phyloP scores from a whole-genome alignment of 2,797 vertebrate genomes.

The Hypotaenidia okinawae region DNA sequence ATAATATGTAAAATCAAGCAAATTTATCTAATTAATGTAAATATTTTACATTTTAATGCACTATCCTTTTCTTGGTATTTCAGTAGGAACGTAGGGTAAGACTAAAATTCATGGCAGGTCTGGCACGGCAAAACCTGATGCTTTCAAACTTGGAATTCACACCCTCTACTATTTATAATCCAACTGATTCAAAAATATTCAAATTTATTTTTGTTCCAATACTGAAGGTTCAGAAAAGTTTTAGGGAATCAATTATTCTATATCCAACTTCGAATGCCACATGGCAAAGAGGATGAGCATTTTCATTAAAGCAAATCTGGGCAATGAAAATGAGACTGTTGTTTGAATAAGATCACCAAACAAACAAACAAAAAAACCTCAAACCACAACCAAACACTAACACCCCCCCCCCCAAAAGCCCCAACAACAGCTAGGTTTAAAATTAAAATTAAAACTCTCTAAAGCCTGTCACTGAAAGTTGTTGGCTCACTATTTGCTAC shows the following conservation, averaged over 20 bases:
- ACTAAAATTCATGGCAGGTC: background rate
- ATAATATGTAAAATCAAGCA: background rate
- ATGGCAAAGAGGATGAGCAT: background rate
- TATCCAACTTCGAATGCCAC: background rate
- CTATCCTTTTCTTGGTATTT: background rate
- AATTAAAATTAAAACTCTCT: background rate
- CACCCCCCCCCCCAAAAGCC: too few relatives aligned
- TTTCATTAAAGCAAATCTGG: background rate
- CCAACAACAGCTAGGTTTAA: background rate
- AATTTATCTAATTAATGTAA: background rate
- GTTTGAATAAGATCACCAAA: background rate
- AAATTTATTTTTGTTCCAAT: background rate
- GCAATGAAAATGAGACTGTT: background rate
- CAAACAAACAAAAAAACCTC: background rate
- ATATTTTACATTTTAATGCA: background rate
- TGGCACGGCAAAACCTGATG: background rate
- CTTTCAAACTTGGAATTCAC: background rate
- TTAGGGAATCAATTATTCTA: background rate
- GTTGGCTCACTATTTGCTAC: background rate
- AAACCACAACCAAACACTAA: too few relatives aligned
- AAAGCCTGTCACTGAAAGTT: background rate
- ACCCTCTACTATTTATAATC: background rate
- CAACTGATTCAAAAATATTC: background rate
- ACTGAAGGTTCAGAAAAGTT: background rate
- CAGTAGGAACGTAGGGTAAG: background rate